Evolutionary conservation across 2,888 invertebrate species (phyloP).

Genomic region (Chrysomela aeneicollis): DNA sequence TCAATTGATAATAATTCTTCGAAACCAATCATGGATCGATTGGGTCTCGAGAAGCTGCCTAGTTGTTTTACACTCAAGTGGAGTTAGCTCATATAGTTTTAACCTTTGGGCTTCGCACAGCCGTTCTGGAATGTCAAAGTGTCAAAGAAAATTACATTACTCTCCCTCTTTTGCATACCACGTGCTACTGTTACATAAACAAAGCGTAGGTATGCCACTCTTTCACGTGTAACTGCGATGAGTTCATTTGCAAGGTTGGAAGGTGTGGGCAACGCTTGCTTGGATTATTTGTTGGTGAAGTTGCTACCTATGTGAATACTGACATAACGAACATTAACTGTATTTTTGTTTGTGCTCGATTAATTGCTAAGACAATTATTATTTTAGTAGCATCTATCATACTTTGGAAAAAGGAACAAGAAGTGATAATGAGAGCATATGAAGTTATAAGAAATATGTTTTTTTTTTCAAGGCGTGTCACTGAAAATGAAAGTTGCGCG

Average conservation of each 20-base stretch:
- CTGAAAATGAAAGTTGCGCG: constrained; percentile 61
- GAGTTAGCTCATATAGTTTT: constrained; percentile 15
- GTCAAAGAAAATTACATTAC: constrained; percentile 27
- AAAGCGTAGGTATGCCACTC: constrained; percentile 18
- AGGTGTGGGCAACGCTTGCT: not conserved
- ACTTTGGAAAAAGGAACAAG: not conserved
- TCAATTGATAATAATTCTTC: constrained; percentile 29
- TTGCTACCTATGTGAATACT: constrained; percentile 13
- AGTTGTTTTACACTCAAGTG: not conserved
- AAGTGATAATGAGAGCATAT: constrained; percentile 21
- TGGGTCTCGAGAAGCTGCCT: constrained; percentile 20
- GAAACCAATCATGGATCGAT: constrained; percentile 29
- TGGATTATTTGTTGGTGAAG: not conserved
- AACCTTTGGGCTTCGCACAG: not conserved
- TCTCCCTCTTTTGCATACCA: constrained; percentile 39
- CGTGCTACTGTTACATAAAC: constrained; percentile 39
- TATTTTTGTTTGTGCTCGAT: constrained; percentile 8
- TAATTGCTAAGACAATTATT: not conserved
- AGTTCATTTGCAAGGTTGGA: not conserved
- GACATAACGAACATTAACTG: constrained; percentile 8
- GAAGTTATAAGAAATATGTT: constrained; percentile 40
- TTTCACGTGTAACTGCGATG: constrained; percentile 3
- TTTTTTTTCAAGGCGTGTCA: constrained; percentile 59
- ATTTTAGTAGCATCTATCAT: too few relatives aligned
- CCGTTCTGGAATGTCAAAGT: constrained; percentile 11